These are phyloP conservation scores for Anseranas semipalmata DNA, from an alignment of 2,113 vertebrate species.

Conservation along the genomic window DNA sequence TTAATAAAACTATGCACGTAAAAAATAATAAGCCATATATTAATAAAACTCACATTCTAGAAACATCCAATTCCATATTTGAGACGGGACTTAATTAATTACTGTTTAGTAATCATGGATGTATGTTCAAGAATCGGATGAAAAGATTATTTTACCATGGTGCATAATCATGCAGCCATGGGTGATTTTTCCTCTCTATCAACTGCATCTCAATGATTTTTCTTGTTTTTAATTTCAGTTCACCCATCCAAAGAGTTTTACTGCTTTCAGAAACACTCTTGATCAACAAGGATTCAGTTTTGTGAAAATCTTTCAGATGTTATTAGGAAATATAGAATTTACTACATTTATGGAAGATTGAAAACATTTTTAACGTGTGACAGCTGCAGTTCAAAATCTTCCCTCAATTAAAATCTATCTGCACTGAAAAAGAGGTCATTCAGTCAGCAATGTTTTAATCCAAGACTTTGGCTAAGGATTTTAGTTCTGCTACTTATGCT, in stretches of 20 bases:
- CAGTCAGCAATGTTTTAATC: not conserved
- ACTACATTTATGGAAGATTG: not conserved
- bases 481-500: not conserved
- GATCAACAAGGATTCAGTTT: not conserved
- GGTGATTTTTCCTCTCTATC: not conserved
- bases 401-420: not conserved
- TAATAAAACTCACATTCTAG: not conserved
- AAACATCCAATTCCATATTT: not conserved
- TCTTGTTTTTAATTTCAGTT: not conserved
- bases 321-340: not conserved
- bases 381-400: not conserved
- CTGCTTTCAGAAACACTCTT: not conserved
- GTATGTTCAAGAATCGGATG: slow-evolving; percentile 15
- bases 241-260: not conserved
- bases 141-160: not conserved
- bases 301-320: not conserved
- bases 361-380: not conserved
- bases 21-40: not conserved
- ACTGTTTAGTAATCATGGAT: not conserved
- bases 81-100: not conserved
- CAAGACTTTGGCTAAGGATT: not conserved
- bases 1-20: not conserved
- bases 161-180: not conserved
- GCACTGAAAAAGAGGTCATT: not conserved
- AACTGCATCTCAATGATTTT: not conserved